Conservation (phyloP, 2,797 vertebrate genomes). For the Clarias platycephalus region DNA sequence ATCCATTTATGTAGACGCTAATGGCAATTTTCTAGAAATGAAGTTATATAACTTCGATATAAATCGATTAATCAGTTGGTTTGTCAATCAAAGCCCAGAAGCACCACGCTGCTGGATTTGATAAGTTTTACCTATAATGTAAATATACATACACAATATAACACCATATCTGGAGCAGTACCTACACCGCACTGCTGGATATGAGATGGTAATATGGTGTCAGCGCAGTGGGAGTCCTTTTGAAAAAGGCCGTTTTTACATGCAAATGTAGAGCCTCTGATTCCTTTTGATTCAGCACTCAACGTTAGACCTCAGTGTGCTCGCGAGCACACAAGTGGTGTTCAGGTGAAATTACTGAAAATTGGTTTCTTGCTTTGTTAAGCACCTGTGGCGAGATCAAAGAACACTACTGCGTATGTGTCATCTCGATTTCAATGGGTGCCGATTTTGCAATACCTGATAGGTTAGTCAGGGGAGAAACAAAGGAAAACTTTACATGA, state of each 20-base stretch:
- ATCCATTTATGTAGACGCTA: background rate
- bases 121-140: background rate
- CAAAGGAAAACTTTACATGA: slow-evolving; percentile 7
- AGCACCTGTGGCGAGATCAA: slow-evolving; percentile 79
- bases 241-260: slow-evolving; percentile 73
- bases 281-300: slow-evolving; percentile 75
- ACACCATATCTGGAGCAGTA: background rate
- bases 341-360: slow-evolving; percentile 76
- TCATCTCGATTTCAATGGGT: slow-evolving; percentile 69
- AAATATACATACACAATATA: background rate
- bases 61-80: background rate
- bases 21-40: background rate
- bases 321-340: slow-evolving; percentile 63
- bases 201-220: slow-evolving; percentile 61
- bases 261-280: slow-evolving; percentile 69
- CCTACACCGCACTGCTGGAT: slow-evolving; percentile 37
- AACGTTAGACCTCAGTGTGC: slow-evolving; percentile 60
- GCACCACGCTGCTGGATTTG: slow-evolving; percentile 45
- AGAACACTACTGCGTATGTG: slow-evolving; percentile 67
- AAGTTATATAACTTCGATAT: background rate
- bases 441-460: slow-evolving; percentile 36
- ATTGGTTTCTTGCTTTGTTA: slow-evolving; percentile 74
- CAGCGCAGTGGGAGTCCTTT: slow-evolving; percentile 64
- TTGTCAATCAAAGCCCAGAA: background rate
- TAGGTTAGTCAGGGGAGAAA: slow-evolving; percentile 41